Conservation (phyloP, 2,113 vertebrate species). For the Anas platyrhynchos region DNA sequence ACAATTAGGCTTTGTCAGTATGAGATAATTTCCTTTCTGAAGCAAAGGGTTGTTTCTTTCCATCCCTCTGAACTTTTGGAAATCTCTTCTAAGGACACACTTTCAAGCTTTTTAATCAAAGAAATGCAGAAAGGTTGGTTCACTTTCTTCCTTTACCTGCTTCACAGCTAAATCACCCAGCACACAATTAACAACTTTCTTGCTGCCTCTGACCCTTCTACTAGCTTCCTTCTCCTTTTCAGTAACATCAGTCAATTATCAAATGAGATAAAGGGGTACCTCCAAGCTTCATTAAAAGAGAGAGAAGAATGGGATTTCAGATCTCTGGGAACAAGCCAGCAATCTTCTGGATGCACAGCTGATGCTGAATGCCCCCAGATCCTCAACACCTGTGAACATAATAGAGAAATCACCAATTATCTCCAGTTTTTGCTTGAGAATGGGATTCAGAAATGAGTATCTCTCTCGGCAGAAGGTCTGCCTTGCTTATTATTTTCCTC, state of each 20-base stretch:
- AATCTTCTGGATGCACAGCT: slow-evolving; percentile 73
- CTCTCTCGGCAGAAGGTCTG: not conserved
- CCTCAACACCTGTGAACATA: slow-evolving; percentile 69
- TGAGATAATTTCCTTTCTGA: not conserved
- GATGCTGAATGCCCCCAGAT: slow-evolving; percentile 74
- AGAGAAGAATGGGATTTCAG: slow-evolving; percentile 71
- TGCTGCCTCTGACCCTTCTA: slow-evolving; percentile 72
- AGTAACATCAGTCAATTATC: slow-evolving; percentile 76
- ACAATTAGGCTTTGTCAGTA: not conserved
- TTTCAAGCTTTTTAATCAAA: not conserved
- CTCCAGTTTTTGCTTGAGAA: not conserved
- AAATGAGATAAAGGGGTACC: slow-evolving; percentile 68
- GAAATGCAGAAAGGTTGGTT: not conserved
- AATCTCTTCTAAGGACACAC: not conserved
- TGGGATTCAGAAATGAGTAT: not conserved
- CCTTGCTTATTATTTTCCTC: slow-evolving; percentile 43
- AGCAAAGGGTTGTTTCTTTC: not conserved
- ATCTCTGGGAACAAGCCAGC: slow-evolving; percentile 67
- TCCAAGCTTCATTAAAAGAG: slow-evolving; percentile 69
- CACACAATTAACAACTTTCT: slow-evolving; percentile 77
- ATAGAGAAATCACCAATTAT: slow-evolving; percentile 47
- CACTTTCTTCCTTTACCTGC: slow-evolving; percentile 66
- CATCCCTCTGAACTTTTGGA: not conserved
- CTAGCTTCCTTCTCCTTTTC: slow-evolving; percentile 60
- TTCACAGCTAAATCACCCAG: slow-evolving; percentile 72